Conservation (phyloP, 1,140 invertebrate species). For the Linepithema humile region DNA sequence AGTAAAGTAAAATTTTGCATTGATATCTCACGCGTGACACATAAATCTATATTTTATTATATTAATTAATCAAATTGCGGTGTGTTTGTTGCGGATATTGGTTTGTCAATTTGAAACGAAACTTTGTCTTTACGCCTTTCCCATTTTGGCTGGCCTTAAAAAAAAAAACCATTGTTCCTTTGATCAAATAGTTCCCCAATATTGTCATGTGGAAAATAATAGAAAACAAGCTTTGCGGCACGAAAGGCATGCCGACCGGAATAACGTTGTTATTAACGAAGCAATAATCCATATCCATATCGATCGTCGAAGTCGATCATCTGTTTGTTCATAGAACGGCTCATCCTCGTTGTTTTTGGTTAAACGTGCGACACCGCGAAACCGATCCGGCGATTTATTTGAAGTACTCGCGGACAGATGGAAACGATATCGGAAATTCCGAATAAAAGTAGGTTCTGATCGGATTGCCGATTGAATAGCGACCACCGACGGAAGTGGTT, state of each 20-base stretch:
- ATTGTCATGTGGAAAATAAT: neutral
- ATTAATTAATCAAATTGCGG: too few relatives aligned
- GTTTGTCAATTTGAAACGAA: too few relatives aligned
- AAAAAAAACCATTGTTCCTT: neutral
- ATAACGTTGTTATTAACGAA: conserved; percentile 53
- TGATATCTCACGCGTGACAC: too few relatives aligned
- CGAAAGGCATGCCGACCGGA: neutral
- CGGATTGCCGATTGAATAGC: conserved; percentile 63
- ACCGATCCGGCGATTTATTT: conserved; percentile 64
- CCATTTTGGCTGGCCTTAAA: neutral
- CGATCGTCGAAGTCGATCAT: conserved; percentile 46
- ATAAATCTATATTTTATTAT: too few relatives aligned
- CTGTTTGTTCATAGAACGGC: neutral
- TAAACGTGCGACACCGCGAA: conserved; percentile 47
- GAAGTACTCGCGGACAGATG: conserved; percentile 62
- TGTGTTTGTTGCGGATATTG: too few relatives aligned
- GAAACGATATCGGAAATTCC: conserved; percentile 67
- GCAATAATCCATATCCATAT: conserved; percentile 47
- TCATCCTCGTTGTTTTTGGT: conserved; percentile 43
- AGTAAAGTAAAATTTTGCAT: too few relatives aligned
- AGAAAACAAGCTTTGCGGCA: neutral
- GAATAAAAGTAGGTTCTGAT: conserved; percentile 70
- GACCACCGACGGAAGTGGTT: conserved; percentile 60
- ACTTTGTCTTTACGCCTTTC: neutral
- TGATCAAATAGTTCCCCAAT: conserved; percentile 11